A percentile compares a stretch with the other conserved stretches of the same genome.
phyloP scores from a whole-genome alignment of 2,888 invertebrate species.

The Dendrolimus houi region DNA sequence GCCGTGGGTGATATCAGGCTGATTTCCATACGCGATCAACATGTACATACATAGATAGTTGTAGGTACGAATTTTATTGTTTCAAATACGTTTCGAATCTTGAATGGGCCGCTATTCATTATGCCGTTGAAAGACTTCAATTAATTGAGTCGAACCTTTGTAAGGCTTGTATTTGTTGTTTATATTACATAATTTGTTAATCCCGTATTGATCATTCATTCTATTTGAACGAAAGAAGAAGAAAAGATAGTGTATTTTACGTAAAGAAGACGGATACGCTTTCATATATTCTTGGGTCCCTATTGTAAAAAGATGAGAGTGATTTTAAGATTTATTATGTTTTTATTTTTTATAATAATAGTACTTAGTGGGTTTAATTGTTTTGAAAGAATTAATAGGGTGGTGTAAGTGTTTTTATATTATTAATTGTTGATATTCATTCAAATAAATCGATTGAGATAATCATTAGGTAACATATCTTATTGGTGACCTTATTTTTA shows the following conservation, averaged over 20 bases:
- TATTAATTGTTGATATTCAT: too few relatives aligned
- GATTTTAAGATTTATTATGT: too few relatives aligned
- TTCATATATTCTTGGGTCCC: too few relatives aligned
- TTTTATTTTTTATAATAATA: too few relatives aligned
- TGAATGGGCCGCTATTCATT: conserved; percentile 19
- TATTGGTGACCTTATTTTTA: too few relatives aligned
- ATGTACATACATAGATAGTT: conserved; percentile 6
- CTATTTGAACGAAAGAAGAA: conserved; percentile 9
- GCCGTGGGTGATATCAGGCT: conserved; percentile 9
- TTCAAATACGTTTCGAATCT: conserved; percentile 11
- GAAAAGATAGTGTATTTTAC: neutral
- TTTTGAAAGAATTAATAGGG: too few relatives aligned
- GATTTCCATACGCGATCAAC: conserved; percentile 1
- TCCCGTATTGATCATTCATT: conserved; percentile 20
- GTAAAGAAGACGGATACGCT: too few relatives aligned
- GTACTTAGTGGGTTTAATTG: too few relatives aligned
- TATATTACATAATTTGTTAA: conserved; percentile 27
- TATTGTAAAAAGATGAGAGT: too few relatives aligned
- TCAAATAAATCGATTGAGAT: too few relatives aligned
- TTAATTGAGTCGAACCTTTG: conserved; percentile 25
- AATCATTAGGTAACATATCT: too few relatives aligned
- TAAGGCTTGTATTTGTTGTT: conserved; percentile 21
- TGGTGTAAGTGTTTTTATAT: too few relatives aligned
- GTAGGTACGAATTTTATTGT: conserved; percentile 19
- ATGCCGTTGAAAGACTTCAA: conserved; percentile 23